Base-by-base conservation (phyloP, 2,888 invertebrate species). In the Diarsia rubi region DNA sequence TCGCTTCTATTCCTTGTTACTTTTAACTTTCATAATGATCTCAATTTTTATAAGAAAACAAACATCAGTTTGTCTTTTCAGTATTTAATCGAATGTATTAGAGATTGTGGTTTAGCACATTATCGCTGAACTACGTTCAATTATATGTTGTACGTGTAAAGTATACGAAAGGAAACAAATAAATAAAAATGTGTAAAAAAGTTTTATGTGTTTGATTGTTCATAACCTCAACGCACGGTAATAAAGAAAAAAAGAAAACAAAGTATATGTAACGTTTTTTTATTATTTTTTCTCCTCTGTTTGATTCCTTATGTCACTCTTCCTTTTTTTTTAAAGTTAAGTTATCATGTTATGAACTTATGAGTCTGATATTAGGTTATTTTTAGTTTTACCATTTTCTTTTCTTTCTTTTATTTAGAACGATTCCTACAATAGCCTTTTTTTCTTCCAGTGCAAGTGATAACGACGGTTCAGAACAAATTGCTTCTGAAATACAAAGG, bases 401-500 rank as follows among this genome's bases (percentile, higher is more conserved):
- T 44, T 44, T 44, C 2, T 45, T 14, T 6, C 2, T 37, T 21
- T n/a, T 9, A 0, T 69, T 45, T 37, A 2, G 1, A 57, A 59
- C 44, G 0, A 49, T 37, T 45, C 47, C 57, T 67, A 73, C 27
- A 84, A 70, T 27, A n/a, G 8, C 0, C 14, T 27, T n/a, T 24
- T 70, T 76, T 75, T 71, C 42, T 90, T 86, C 19, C 90, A 92
- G 92, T 90, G 5, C 78, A 88, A 84, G 66, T 92, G 0, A 88
- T 92, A 77, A 91, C 90, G 8, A 93, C 94, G 37, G 79, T 91
- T 0, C 85, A 90, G 9, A 88, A 93, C 68, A 92, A 90, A 76
- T 83, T 92, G 27, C 85, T 93, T 45, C 72, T 94, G 44, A 89
- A 88, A 70, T 94, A 94, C 81, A 91, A 91, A 78, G 91, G 92